A percentile compares a stretch with the other conserved stretches of the same genome.
phyloP scores from a whole-genome alignment of 2,797 vertebrate species.

The Muraenolepis orangiensis region DNA sequence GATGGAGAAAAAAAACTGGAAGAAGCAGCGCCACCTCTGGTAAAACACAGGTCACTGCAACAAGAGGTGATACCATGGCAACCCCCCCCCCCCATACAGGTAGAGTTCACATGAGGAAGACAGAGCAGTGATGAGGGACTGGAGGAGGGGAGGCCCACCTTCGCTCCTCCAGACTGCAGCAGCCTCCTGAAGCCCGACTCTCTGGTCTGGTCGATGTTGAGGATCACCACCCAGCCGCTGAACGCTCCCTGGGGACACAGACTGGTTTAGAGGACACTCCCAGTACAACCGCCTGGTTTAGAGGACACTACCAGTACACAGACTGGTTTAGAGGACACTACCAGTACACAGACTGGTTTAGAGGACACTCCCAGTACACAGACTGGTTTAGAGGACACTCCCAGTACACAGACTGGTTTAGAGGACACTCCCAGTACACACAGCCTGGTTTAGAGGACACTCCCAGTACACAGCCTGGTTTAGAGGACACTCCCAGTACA shows the following conservation, averaged over 20 bases:
- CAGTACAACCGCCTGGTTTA: background rate
- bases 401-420: too few species aligned
- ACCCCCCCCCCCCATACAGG: background rate
- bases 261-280: background rate
- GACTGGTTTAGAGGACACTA: too few species aligned
- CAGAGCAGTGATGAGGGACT: background rate
- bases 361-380: too few species aligned
- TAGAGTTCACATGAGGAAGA: background rate
- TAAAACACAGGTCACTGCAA: background rate
- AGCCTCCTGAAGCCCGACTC: slow-evolving; percentile 92
- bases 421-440: too few species aligned
- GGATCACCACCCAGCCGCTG: slow-evolving; percentile 93
- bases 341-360: background rate
- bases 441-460: too few species aligned
- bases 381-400: too few species aligned
- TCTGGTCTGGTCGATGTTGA: slow-evolving; percentile 89
- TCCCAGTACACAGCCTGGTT: too few species aligned
- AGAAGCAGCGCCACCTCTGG: background rate
- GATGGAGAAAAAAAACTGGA: background rate
- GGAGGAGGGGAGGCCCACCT: slow-evolving; percentile 66
- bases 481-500: too few species aligned
- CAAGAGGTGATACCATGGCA: background rate
- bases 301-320: background rate
- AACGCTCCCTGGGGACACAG: slow-evolving; percentile 85
- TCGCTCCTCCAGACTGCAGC: slow-evolving; percentile 92